phyloP scores from a whole-genome alignment of 1,140 invertebrate genomes.

The Polypedilum pembai region DNA sequence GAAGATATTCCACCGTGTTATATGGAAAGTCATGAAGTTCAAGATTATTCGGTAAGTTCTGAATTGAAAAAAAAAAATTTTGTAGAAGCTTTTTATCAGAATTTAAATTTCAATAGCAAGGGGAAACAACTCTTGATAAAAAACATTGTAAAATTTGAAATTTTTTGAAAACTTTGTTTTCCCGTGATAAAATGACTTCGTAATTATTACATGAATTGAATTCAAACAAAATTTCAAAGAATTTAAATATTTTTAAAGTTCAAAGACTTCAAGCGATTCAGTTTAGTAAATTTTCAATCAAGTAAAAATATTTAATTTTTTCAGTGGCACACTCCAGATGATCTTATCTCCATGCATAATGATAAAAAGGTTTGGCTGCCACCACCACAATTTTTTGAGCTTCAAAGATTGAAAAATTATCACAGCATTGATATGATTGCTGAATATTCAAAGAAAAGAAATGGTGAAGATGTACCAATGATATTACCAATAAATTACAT shows the following conservation, averaged over 20 bases:
- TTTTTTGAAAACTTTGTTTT: no score
- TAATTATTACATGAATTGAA: no score
- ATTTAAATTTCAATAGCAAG: no score
- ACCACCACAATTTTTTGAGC: not conserved
- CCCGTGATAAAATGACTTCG: no score
- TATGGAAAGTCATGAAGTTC: conserved; percentile 11
- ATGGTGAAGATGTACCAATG: not conserved
- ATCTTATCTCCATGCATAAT: not conserved
- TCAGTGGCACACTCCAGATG: not conserved
- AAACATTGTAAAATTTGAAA: no score
- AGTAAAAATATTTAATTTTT: not conserved
- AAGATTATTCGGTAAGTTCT: conserved; percentile 3
- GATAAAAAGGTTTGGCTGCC: not conserved
- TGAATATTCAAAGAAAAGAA: not conserved
- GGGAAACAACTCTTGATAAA: no score
- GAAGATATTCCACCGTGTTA: not conserved
- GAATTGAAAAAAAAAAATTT: not conserved
- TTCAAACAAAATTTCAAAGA: no score
- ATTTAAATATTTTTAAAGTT: no score
- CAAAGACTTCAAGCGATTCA: no score
- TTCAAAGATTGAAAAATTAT: not conserved
- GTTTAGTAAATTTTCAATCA: no score
- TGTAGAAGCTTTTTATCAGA: no score
- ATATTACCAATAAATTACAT: not conserved
- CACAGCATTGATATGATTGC: not conserved